These are phyloP conservation scores for Meganola albula DNA, from an alignment of 2,888 invertebrate genomes.

Conservation along the genomic window DNA sequence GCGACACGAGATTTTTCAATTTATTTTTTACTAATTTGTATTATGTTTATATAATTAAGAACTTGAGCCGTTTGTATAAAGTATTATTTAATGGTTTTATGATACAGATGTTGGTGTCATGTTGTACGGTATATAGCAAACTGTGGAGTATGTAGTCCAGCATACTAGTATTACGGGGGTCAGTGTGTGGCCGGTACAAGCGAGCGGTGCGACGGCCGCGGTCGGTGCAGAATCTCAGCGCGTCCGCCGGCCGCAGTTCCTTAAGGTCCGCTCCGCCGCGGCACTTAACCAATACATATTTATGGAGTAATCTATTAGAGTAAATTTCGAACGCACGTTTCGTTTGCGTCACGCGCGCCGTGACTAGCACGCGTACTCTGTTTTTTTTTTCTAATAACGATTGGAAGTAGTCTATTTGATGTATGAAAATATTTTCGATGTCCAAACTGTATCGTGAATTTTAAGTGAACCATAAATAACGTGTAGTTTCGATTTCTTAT, in stretches of 20 bases:
- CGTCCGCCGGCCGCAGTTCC: slow-evolving; percentile 9
- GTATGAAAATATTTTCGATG: slow-evolving; percentile 71
- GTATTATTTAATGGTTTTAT: no score
- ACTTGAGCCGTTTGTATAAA: no score
- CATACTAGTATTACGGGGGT: no score
- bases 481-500: slow-evolving; percentile 63
- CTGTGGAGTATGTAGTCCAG: no score
- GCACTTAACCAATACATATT: slow-evolving; percentile 32
- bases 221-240: slow-evolving; percentile 64
- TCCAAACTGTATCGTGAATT: slow-evolving; percentile 71
- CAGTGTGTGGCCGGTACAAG: no score
- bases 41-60: no score
- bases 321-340: slow-evolving; percentile 50
- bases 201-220: slow-evolving; percentile 44
- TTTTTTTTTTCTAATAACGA: slow-evolving; percentile 53
- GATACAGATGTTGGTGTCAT: slow-evolving; percentile 34
- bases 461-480: slow-evolving; percentile 58
- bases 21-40: no score
- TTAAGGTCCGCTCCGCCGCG: slow-evolving; percentile 11
- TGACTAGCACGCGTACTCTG: slow-evolving; percentile 49
- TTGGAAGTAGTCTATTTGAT: slow-evolving; percentile 64
- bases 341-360: slow-evolving; percentile 40
- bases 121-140: slow-evolving; percentile 40
- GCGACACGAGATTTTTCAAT: no score
- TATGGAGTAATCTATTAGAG: slow-evolving; percentile 44